phyloP scores from a whole-genome alignment of 2,888 invertebrate species.

The Plusia festucae region DNA sequence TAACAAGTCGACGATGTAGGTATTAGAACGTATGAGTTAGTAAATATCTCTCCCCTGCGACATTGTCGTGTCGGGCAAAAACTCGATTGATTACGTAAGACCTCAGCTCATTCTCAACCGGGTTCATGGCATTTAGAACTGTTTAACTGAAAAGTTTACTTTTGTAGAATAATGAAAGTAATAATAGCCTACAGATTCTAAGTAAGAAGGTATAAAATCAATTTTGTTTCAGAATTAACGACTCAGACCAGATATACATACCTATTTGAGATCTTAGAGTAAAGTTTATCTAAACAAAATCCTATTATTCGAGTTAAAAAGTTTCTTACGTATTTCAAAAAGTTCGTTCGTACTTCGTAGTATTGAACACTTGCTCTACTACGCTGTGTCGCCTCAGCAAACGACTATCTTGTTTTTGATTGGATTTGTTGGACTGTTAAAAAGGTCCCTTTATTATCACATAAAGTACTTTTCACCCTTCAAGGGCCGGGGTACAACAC shows the following conservation, averaged over 20 bases:
- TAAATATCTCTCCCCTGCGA: background rate
- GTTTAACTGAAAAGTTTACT: background rate
- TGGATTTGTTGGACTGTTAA: conserved; percentile 4
- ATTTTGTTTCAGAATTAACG: too few relatives aligned
- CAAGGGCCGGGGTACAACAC: background rate
- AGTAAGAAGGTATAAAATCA: too few relatives aligned
- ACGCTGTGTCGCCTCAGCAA: background rate
- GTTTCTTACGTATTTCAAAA: background rate
- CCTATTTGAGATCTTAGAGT: too few relatives aligned
- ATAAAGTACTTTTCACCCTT: background rate
- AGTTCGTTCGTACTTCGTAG: too few relatives aligned
- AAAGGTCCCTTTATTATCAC: conserved; percentile 1
- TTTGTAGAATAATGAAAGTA: background rate
- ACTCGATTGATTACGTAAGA: conserved; percentile 11
- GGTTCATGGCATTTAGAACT: background rate
- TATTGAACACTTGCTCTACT: background rate
- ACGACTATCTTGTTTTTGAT: background rate
- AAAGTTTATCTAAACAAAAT: background rate
- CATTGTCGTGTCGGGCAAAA: conserved; percentile 1
- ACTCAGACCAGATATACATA: too few relatives aligned
- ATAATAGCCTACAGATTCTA: background rate
- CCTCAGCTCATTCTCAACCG: background rate
- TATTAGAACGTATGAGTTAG: background rate
- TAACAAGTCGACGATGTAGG: background rate
- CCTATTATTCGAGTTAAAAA: too few relatives aligned